A percentile compares a stretch with the other conserved stretches of the same genome.
phyloP scores from a whole-genome alignment of 2,113 vertebrate genomes.

The Pungitius pungitius region DNA sequence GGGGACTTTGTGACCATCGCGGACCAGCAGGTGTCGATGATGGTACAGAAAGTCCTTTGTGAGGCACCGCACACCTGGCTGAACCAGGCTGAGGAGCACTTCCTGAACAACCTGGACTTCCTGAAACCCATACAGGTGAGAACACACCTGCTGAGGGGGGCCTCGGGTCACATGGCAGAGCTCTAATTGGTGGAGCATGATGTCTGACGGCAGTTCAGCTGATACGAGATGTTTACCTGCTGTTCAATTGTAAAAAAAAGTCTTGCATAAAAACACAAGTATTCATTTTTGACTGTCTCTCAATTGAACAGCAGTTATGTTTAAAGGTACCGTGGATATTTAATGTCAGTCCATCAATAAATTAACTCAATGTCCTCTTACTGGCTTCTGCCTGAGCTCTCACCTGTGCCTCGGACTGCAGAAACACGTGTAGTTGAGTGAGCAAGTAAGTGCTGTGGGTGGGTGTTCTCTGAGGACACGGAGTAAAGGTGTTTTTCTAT shows the following conservation, averaged over 20 bases:
- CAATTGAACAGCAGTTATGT: neutral
- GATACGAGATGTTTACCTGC: no score
- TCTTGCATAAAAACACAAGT: no score
- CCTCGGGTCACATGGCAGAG: neutral
- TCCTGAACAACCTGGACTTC: conserved; percentile 85
- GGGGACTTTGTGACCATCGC: conserved; percentile 80
- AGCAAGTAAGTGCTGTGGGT: no score
- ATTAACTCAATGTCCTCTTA: neutral
- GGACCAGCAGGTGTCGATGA: conserved; percentile 50
- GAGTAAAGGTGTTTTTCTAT: conserved; percentile 1
- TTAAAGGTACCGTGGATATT: neutral
- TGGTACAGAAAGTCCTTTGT: conserved; percentile 80
- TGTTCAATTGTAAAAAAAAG: no score
- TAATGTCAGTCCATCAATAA: neutral
- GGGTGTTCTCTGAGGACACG: neutral
- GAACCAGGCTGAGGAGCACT: conserved; percentile 74
- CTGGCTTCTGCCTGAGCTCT: neutral
- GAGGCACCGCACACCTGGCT: conserved; percentile 76
- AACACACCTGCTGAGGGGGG: neutral
- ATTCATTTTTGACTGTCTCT: neutral
- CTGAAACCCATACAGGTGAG: conserved; percentile 82
- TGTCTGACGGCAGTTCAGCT: no score
- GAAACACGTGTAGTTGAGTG: no score
- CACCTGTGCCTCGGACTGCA: neutral
- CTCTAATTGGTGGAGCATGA: neutral